phyloP scores from a whole-genome alignment of 2,797 vertebrate species.

The Xerus rutilus region DNA sequence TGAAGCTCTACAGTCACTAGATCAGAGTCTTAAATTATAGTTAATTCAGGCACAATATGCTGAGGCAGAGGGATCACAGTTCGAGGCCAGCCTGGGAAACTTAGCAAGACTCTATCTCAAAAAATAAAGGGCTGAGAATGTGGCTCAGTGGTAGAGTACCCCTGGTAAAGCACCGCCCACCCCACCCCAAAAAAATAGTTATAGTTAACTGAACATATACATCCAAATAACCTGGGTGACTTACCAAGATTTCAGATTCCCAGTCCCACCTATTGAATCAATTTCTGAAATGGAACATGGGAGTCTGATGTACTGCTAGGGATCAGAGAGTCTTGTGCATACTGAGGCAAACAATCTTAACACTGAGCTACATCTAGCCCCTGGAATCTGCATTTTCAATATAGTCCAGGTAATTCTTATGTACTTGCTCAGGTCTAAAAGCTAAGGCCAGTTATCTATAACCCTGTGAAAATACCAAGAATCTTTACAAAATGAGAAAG shows the following conservation, averaged over 20 bases:
- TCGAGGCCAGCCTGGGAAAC: too few species aligned
- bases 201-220: neutral
- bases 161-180: too few species aligned
- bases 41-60: too few species aligned
- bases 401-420: neutral
- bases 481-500: conserved; percentile 31
- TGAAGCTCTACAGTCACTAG: neutral
- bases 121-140: too few species aligned
- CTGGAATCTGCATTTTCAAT: neutral
- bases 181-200: too few species aligned
- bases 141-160: too few species aligned
- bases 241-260: neutral
- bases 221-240: neutral
- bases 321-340: neutral
- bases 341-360: neutral
- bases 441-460: neutral
- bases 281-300: neutral
- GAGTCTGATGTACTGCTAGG: neutral
- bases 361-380: neutral
- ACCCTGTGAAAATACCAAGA: neutral
- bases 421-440: neutral
- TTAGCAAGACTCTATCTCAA: too few species aligned
- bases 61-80: too few species aligned
- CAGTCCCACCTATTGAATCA: neutral
- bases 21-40: neutral